Percentiles rank a stretch among this genome's conserved stretches.
phyloP scores from a whole-genome alignment of 2,888 invertebrate species.

The Minunthozetes semirufus region DNA sequence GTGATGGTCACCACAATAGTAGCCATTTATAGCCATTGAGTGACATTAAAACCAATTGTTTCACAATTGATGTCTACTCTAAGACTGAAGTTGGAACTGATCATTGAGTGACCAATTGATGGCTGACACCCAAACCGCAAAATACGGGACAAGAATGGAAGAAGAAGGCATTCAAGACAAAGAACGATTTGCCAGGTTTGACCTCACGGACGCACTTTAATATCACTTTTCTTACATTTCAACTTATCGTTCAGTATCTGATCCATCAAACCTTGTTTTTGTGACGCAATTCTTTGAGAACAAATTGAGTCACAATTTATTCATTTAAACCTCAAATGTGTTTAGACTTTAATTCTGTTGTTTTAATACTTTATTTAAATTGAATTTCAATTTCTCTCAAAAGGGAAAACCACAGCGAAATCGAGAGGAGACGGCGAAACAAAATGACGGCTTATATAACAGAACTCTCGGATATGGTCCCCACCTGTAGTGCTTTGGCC shows the following conservation, averaged over 20 bases:
- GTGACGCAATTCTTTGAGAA: no score
- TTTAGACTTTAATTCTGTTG: no score
- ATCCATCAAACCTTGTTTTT: background rate
- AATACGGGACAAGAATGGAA: slow-evolving; percentile 57
- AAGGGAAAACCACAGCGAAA: slow-evolving; percentile 98
- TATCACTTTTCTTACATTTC: background rate
- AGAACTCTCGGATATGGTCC: slow-evolving; percentile 98
- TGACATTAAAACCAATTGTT: background rate
- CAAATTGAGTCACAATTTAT: no score
- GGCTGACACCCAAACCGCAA: slow-evolving; percentile 1
- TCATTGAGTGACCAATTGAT: background rate
- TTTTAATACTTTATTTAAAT: no score
- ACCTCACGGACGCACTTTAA: background rate
- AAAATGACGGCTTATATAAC: slow-evolving; percentile 99
- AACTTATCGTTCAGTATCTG: background rate
- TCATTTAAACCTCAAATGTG: no score
- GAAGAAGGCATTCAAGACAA: slow-evolving; percentile 92
- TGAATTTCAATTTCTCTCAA: background rate
- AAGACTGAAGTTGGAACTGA: no score
- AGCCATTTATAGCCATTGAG: background rate
- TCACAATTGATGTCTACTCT: no score
- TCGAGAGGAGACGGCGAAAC: slow-evolving; percentile 93
- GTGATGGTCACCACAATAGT: background rate
- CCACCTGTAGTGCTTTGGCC: slow-evolving; percentile 94
- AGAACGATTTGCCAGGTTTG: slow-evolving; percentile 86